phyloP scores from a whole-genome alignment of 1,140 invertebrate species.

The Pseudobourletiella spinata region DNA sequence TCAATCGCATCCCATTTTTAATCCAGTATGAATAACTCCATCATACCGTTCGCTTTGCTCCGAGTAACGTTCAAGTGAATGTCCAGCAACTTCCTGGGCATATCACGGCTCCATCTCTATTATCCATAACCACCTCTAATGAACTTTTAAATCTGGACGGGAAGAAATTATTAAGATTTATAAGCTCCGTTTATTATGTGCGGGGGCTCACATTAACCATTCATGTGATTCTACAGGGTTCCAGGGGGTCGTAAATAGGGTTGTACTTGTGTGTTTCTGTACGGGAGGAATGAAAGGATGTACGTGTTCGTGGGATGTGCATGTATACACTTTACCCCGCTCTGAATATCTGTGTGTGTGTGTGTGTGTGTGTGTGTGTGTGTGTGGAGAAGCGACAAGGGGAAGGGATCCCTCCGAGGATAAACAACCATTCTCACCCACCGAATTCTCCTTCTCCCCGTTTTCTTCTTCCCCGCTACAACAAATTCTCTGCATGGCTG shows the following conservation, averaged over 20 bases:
- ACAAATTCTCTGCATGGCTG: too few relatives aligned
- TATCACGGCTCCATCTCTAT: too few relatives aligned
- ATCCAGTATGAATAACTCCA: too few relatives aligned
- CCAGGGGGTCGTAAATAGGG: not conserved
- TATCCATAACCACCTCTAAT: slow-evolving; percentile 18
- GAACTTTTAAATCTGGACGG: slow-evolving; percentile 20
- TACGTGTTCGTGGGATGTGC: not conserved
- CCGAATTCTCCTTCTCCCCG: too few relatives aligned
- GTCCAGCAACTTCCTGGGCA: too few relatives aligned
- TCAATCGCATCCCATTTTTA: too few relatives aligned
- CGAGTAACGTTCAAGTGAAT: too few relatives aligned
- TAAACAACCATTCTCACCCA: too few relatives aligned
- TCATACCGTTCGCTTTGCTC: too few relatives aligned
- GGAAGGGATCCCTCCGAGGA: not conserved
- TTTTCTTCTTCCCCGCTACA: too few relatives aligned
- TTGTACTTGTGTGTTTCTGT: not conserved
- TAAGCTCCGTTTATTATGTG: slow-evolving; percentile 11
- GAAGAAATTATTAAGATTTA: slow-evolving; percentile 23
- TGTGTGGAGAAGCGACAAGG: not conserved
- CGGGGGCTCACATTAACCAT: not conserved
- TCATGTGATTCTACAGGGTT: too few relatives aligned
- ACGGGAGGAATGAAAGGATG: not conserved
- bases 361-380: not conserved
- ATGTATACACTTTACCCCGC: not conserved
- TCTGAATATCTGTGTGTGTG: not conserved